phyloP scores from a whole-genome alignment of 2,888 invertebrate species.

The Melanchra persicariae region DNA sequence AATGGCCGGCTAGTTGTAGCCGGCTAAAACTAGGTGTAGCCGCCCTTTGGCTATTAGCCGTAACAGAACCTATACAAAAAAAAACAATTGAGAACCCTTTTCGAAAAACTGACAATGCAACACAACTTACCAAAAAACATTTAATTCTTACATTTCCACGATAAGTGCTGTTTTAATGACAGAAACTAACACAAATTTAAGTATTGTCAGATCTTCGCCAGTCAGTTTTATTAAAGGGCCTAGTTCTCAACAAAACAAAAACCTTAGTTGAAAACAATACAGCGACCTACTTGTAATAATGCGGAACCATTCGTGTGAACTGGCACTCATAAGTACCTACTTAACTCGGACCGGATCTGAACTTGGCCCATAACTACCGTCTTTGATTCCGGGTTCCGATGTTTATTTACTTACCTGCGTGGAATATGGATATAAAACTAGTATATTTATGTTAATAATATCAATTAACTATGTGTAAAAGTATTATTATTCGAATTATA shows the following conservation, averaged over 20 bases:
- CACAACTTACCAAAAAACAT: too few relatives aligned
- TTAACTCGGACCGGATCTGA: constrained; percentile 59
- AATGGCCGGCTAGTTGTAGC: too few relatives aligned
- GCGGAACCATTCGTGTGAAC: constrained; percentile 45
- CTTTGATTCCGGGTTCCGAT: constrained; percentile 42
- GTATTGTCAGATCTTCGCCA: background rate
- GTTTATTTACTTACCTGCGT: constrained; percentile 37
- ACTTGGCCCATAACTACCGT: constrained; percentile 58
- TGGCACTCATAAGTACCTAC: constrained; percentile 25
- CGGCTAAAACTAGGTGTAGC: too few relatives aligned
- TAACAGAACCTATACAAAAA: too few relatives aligned
- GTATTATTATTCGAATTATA: background rate
- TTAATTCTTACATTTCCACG: too few relatives aligned
- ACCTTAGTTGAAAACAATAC: constrained; percentile 30
- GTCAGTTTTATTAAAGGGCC: background rate
- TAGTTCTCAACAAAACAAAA: constrained; percentile 10
- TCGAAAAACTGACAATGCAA: too few relatives aligned
- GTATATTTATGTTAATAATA: constrained; percentile 10
- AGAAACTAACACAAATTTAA: background rate
- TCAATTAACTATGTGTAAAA: background rate
- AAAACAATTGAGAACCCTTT: too few relatives aligned
- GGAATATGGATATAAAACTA: background rate
- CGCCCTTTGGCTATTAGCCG: too few relatives aligned
- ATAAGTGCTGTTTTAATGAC: too few relatives aligned
- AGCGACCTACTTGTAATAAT: constrained; percentile 10